Conservation (phyloP, 2,888 invertebrate genomes). For the Drosophila kokeensis region DNA sequence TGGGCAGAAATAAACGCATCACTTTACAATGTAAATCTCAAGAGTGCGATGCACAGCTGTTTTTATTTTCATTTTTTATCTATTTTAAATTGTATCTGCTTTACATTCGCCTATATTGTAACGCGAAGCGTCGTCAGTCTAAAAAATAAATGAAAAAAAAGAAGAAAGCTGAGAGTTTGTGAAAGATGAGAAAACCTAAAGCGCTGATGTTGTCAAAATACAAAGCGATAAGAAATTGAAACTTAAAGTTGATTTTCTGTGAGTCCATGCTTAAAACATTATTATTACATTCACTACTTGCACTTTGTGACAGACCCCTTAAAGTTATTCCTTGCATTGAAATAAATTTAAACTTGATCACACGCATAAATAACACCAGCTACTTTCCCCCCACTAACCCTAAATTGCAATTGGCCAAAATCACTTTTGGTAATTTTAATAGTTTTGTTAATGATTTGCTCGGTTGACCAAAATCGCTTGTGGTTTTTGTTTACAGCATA, state of each 20-base stretch:
- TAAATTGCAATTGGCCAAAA: constrained; percentile 13
- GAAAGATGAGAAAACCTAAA: background rate
- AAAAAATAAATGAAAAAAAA: constrained; percentile 9
- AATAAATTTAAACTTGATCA: constrained; percentile 22
- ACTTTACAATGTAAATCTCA: constrained; percentile 82
- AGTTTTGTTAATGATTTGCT: constrained; percentile 66
- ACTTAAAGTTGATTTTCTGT: background rate
- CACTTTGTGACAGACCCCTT: background rate
- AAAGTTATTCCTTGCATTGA: constrained; percentile 9
- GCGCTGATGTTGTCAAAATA: constrained; percentile 6
- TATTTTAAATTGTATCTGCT: constrained; percentile 42
- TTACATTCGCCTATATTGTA: constrained; percentile 67
- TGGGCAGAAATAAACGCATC: constrained; percentile 46
- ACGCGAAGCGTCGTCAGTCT: constrained; percentile 42
- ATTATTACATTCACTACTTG: background rate
- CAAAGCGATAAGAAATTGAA: background rate
- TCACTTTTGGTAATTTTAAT: constrained; percentile 47
- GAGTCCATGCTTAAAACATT: background rate
- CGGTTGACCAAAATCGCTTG: constrained; percentile 58
- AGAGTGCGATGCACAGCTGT: constrained; percentile 70
- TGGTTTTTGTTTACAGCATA: constrained; percentile 25
- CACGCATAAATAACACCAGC: constrained; percentile 38
- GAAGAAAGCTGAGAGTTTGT: constrained; percentile 17
- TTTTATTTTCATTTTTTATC: constrained; percentile 32
- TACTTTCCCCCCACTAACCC: background rate